phyloP scores from a whole-genome alignment of 2,113 vertebrate species.

The Campylorhamphus procurvoides region DNA sequence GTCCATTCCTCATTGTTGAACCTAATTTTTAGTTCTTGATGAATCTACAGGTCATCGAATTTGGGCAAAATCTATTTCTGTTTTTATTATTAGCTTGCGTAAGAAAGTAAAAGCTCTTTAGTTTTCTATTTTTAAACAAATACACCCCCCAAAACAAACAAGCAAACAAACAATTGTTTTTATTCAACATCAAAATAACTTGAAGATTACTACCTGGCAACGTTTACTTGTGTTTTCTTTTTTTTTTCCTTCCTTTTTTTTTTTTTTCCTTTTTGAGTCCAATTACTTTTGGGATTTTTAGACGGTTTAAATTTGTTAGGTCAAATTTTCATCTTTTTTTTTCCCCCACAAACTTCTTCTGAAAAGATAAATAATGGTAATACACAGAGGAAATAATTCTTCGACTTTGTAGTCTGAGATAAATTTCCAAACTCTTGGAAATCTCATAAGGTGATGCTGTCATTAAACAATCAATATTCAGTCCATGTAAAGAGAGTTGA shows the following conservation, averaged over 20 bases:
- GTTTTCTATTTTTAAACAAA: background rate
- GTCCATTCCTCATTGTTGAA: background rate
- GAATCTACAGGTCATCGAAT: background rate
- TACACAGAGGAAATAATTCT: background rate
- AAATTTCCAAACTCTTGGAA: background rate
- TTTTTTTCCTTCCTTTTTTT: too few species aligned
- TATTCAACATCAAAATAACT: background rate
- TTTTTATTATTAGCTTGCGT: background rate
- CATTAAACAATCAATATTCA: background rate
- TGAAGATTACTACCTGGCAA: background rate
- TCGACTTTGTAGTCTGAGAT: background rate
- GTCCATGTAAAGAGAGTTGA: background rate
- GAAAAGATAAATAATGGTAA: background rate
- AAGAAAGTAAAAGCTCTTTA: background rate
- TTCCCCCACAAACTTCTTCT: rapidly evolving
- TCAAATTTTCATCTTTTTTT: background rate
- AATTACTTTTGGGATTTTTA: background rate
- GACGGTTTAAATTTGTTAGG: rapidly evolving
- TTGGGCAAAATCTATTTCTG: background rate
- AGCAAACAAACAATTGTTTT: background rate
- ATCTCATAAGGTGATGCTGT: background rate
- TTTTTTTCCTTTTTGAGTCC: background rate
- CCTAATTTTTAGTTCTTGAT: background rate
- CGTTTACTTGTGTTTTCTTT: background rate
- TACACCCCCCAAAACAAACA: too few species aligned